Conservation (phyloP, 2,113 vertebrate species). For the Hippolais icterina region DNA sequence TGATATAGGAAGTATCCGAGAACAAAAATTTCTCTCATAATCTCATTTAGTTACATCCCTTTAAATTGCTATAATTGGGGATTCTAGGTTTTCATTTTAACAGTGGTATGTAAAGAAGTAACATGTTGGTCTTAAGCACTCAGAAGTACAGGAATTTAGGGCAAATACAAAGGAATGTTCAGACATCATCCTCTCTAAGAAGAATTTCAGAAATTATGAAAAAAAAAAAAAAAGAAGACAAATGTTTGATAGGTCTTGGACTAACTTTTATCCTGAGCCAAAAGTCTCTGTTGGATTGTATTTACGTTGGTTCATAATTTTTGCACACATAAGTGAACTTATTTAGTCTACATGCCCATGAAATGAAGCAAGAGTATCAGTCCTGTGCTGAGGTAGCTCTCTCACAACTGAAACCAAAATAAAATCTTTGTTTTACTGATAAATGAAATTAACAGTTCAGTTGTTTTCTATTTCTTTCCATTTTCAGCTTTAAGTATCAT, state of each 20-base stretch:
- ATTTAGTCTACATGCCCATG: background rate
- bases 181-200: background rate
- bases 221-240: background rate
- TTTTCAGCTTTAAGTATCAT: background rate
- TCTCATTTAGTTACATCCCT: background rate
- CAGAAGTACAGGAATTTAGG: background rate
- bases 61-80: background rate
- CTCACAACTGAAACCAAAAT: background rate
- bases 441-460: background rate
- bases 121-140: background rate
- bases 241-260: background rate
- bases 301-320: background rate
- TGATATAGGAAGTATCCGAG: accelerated
- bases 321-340: background rate
- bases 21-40: background rate
- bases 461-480: background rate
- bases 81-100: background rate
- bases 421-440: background rate
- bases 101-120: background rate
- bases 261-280: background rate
- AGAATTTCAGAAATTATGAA: background rate
- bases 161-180: background rate
- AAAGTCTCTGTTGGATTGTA: background rate
- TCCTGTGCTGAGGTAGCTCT: background rate
- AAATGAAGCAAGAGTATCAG: background rate